Evolutionary conservation across 1,140 invertebrate species (phyloP), one percentile per base, ranked within the genome.

Genomic region (Drosophila melanica): DNA sequence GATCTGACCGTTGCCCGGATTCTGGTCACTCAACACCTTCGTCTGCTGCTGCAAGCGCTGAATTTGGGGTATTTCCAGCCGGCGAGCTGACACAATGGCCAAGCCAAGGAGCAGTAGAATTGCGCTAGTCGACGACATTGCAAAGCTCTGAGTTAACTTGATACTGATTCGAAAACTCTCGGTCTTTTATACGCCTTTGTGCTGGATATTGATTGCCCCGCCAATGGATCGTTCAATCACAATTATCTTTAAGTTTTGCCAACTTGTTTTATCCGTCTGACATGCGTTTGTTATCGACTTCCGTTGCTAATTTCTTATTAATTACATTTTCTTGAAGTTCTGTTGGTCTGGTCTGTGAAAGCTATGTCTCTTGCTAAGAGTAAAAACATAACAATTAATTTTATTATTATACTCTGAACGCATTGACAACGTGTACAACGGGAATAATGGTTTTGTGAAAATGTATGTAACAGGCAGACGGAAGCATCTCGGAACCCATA

Each of bases 81-180:
- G 78, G 4, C 9, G 55, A 1, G 23, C 16, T 12, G 74, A 48
- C 8, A 42, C 64, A 33, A 41, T 47, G 54, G 30, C 60, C 47
- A 81, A 42, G 45, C 75, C 69, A 12, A 81, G 35, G 14, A 74
- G 50, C 12, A 68, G 45, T 18, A 81, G 5, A 16, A 81, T 18
- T 2, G 37, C 37, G 18, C 11, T 45, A 55, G 27, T 58, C 18
- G 12, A 78, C 4, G 18, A 42, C 79, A 81, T 81, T 39, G 7
- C 50, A 50, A 20, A 45, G 58, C 2, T 53, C 9, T 27, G 7
- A 23, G 30, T 45, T 35, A 20, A 47, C 44, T 60, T 27, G 33
- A 55, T 71, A 10, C 11, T 8, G 27, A 44, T 39, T n/a, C 11
- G 7, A 3, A 37, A 12, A 4, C 1, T 14, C 5, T 16, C 14